Base-by-base conservation (phyloP, 2,113 vertebrate species). In the Scortum barcoo region DNA sequence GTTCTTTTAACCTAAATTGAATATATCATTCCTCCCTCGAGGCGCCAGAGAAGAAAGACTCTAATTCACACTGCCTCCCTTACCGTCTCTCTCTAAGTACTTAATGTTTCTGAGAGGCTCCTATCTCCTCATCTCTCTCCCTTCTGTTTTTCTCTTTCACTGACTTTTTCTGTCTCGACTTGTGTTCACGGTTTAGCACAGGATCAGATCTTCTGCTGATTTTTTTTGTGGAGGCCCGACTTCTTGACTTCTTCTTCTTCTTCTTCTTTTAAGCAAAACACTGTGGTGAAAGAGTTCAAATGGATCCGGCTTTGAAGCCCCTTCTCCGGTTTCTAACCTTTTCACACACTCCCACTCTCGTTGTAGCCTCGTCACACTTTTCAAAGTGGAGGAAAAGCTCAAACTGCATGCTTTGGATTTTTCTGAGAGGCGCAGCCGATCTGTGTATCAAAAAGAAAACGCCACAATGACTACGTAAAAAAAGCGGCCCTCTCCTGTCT, bases 1-100 rank as follows among this genome's bases (percentile, higher is more conserved):
- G 77, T 90, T 92, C 88, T 91, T 93, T 94, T 85, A 90, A 85
- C 85, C 77, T 86, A 89, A 90, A 92, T 85, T 85, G 60, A 92
- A 92, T 90, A 80, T 87, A 92, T 91, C 81, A 80, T 84, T 85
- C 76, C 73, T 88, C 89, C 86, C 89, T 70, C 10, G 70, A 85
- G 92, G 90, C 76, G 3, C 84, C 71, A 72, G 54, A 71, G 81
- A 89, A 90, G 78, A 86, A 91, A 84, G 73, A 57, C 62, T 75
- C 69, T 73, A 68, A 88, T 89, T 87, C 76, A 80, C 72, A 38
- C 62, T 30, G 71, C 68, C 74, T 89, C 79, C 54, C 86, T 84
- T 60, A 4, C 86, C 26, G 61, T 79, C 81, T 88, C 77, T 82
- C 81, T 83, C 58, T 78, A 65, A 89, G 86, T 83, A 70, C 14